These are phyloP conservation scores for Spodoptera littoralis DNA, from an alignment of 2,888 invertebrate species.

Conservation along the genomic window DNA sequence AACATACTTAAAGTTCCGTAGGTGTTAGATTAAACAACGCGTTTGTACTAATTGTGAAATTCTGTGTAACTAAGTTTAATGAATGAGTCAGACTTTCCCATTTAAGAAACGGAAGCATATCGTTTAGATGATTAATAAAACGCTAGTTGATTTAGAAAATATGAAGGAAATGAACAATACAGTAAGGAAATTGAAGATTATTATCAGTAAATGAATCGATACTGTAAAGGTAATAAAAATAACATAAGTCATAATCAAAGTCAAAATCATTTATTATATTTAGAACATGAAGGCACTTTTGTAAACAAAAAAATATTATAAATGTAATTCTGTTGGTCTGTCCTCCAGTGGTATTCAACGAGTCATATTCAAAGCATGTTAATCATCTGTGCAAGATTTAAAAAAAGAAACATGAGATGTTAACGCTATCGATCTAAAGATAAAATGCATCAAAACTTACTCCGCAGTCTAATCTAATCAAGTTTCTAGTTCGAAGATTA, in stretches of 20 bases:
- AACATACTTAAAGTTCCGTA: slow-evolving; percentile 32
- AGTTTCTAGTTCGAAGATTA: too few relatives aligned
- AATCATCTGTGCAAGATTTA: too few relatives aligned
- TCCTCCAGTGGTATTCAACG: too few relatives aligned
- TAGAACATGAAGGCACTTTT: too few relatives aligned
- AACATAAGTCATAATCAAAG: neutral
- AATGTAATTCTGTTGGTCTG: too few relatives aligned
- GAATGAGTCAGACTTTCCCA: slow-evolving; percentile 33
- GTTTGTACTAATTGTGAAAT: slow-evolving; percentile 46
- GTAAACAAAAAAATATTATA: too few relatives aligned
- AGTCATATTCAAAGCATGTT: too few relatives aligned
- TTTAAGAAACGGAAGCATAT: slow-evolving; percentile 21
- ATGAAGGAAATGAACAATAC: slow-evolving; percentile 11
- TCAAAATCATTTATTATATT: too few relatives aligned
- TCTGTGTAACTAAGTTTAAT: slow-evolving; percentile 42
- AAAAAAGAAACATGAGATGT: neutral
- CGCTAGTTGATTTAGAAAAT: slow-evolving; percentile 16
- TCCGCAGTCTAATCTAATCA: too few relatives aligned
- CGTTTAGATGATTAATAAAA: slow-evolving; percentile 17
- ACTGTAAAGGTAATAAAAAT: neutral
- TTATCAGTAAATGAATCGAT: too few relatives aligned
- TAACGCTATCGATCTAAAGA: too few relatives aligned
- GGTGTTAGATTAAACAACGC: slow-evolving; percentile 37
- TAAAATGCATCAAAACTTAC: too few relatives aligned
- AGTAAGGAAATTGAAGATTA: slow-evolving; percentile 1